Percentiles rank a stretch among this genome's conserved stretches.
Conservation (phyloP, 1,140 invertebrate genomes). For the Euborellia annulipes region DNA sequence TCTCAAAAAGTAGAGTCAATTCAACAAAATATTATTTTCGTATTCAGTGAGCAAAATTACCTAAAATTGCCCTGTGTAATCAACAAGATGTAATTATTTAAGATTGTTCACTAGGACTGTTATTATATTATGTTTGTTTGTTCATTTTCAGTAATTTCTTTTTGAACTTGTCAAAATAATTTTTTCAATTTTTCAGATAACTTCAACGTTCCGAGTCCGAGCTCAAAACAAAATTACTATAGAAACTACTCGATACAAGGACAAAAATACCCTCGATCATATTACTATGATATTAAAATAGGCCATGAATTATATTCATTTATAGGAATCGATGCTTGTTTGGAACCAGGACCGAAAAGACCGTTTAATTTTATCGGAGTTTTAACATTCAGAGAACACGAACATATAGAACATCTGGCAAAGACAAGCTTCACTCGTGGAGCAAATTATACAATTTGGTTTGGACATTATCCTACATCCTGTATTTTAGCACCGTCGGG, state of each 20-base stretch:
- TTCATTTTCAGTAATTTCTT: too few relatives aligned
- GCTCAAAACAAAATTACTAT: slow-evolving; percentile 60
- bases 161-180: slow-evolving; percentile 5
- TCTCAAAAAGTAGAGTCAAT: too few relatives aligned
- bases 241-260: slow-evolving; percentile 71
- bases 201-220: slow-evolving; percentile 60
- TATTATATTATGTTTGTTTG: too few relatives aligned
- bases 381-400: slow-evolving; percentile 40
- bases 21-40: too few relatives aligned
- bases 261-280: slow-evolving; percentile 48
- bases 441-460: slow-evolving; percentile 56
- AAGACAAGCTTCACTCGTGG: slow-evolving; percentile 28
- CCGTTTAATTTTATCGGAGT: slow-evolving; percentile 89
- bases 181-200: slow-evolving; percentile 53
- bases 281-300: slow-evolving; percentile 46
- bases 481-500: slow-evolving; percentile 52
- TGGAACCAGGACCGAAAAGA: slow-evolving; percentile 66
- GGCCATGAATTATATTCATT: slow-evolving; percentile 52
- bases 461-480: slow-evolving; percentile 89
- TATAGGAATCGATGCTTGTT: slow-evolving; percentile 75
- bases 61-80: too few relatives aligned
- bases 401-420: slow-evolving; percentile 33
- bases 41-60: too few relatives aligned
- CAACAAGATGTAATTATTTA: too few relatives aligned
- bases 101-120: too few relatives aligned